Evolutionary conservation across 2,113 vertebrate genomes (phyloP).

Genomic region (Cercopithecus mona): DNA sequence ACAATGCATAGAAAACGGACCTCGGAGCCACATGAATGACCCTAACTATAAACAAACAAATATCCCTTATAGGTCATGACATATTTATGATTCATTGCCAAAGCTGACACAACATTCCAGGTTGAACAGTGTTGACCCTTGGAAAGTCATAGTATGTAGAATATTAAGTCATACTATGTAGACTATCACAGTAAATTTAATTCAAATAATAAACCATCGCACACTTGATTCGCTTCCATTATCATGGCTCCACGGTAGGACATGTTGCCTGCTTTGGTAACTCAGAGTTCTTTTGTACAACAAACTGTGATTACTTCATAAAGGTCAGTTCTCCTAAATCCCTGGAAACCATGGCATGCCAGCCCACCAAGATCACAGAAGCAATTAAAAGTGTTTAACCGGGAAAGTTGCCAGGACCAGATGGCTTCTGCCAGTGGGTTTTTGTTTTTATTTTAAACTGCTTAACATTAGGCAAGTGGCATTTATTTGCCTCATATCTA

Average conservation of each 20-base stretch:
- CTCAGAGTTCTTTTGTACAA: conserved; percentile 67
- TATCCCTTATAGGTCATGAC: not conserved
- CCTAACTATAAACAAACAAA: not conserved
- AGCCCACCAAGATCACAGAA: conserved; percentile 77
- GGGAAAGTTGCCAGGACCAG: conserved; percentile 76
- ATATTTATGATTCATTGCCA: not conserved
- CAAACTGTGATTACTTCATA: conserved; percentile 75
- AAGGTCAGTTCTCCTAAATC: conserved; percentile 77
- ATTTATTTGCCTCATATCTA: conserved; percentile 62
- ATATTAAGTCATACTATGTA: not conserved
- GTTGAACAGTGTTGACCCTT: not conserved
- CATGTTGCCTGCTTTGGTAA: conserved; percentile 63
- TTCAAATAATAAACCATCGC: conserved; percentile 1
- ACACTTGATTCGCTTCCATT: conserved; percentile 25
- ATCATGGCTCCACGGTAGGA: conserved; percentile 39
- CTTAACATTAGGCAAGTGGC: conserved; percentile 61
- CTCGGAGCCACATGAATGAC: not conserved
- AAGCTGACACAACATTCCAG: not conserved
- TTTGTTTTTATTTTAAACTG: conserved; percentile 77
- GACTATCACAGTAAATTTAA: not conserved
- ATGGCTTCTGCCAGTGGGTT: conserved; percentile 74
- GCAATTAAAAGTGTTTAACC: conserved; percentile 78
- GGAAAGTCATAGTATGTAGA: not conserved
- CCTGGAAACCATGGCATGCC: conserved; percentile 70
- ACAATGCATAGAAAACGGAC: not conserved